Conservation (phyloP, 2,113 vertebrate genomes). For the Protobothrops flavoviridis region DNA sequence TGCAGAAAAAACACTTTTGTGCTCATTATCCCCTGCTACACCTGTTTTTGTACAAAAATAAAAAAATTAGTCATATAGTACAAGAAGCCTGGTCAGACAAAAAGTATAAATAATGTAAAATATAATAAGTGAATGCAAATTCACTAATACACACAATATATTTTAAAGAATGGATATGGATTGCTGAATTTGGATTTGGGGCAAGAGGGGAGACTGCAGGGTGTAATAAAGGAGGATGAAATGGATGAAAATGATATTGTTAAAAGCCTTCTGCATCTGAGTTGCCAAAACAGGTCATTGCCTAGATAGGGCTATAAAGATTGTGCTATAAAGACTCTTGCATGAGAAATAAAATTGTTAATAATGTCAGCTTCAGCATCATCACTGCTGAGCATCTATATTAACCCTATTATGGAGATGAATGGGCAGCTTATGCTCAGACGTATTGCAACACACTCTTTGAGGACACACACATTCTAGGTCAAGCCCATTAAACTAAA, state of each 20-base stretch:
- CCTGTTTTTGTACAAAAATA: neutral
- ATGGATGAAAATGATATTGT: neutral
- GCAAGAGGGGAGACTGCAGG: neutral
- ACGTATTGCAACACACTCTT: slow-evolving; percentile 30
- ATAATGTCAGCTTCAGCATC: slow-evolving; percentile 1
- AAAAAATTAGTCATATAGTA: neutral
- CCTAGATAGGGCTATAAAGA: neutral
- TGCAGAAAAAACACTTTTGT: neutral
- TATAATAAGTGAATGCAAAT: neutral
- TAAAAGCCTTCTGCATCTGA: neutral
- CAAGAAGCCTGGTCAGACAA: neutral
- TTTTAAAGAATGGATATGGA: neutral
- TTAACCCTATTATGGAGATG: slow-evolving; percentile 32
- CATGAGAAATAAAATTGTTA: slow-evolving; percentile 25
- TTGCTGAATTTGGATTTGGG: neutral
- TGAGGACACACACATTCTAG: slow-evolving; percentile 33
- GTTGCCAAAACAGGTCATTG: neutral
- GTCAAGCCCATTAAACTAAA: slow-evolving; percentile 40
- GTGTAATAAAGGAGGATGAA: neutral
- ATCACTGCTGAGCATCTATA: slow-evolving; percentile 28
- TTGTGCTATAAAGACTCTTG: neutral
- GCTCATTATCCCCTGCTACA: neutral
- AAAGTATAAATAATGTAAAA: neutral
- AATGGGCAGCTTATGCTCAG: slow-evolving; percentile 33
- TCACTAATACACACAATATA: neutral